Base-by-base conservation (phyloP, 2,888 invertebrate species). In the Adelphocoris suturalis region DNA sequence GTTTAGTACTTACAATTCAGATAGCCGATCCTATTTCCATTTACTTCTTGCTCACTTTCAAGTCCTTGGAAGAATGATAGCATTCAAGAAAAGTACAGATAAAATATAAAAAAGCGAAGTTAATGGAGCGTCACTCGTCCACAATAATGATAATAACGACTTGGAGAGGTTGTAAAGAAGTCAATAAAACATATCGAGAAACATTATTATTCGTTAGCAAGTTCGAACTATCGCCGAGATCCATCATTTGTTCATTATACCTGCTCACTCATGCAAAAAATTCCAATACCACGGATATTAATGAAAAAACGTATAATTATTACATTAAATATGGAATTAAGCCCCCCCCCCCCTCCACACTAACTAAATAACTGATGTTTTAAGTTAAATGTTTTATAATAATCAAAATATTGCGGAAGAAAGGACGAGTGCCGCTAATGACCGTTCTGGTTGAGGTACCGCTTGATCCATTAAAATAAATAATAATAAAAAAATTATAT, bases 111-210 rank as follows among this genome's bases (percentile, higher is more conserved):
- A 68, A 68, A 68, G n/a, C 68, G 23, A 68, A 68, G 68, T 68
- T 68, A 68, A 68, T 68, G 68, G 27, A 68, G 68, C 68, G 68
- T 68, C 13, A 0, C 68, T 27, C 23, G 68, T 12, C 11, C 68
- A 23, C 68, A 23, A 68, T 68, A 68, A 68, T 68, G 68, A 68
- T 68, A 68, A 68, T 68, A 68, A 68, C 68, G 68, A 23, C 68
- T 68, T 68, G 11, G 23, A 68, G 23, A 23, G 68, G 68, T 68
- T 23, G 68, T 68, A 23, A 68, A 68, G 68, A 11, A 13, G 68
- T 23, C 12, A 68, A 23, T 68, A 68, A 68, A 68, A 68, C 68
- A 68, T 68, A 68, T 68, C 68, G 19, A 68, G 68, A 68, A 68
- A 68, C 19, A 23, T 68, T 23, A 68, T 68, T 68, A 68, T 68